These are phyloP conservation scores for Formica selysi DNA, from an alignment of 1,140 invertebrate genomes.

Conservation along the genomic window DNA sequence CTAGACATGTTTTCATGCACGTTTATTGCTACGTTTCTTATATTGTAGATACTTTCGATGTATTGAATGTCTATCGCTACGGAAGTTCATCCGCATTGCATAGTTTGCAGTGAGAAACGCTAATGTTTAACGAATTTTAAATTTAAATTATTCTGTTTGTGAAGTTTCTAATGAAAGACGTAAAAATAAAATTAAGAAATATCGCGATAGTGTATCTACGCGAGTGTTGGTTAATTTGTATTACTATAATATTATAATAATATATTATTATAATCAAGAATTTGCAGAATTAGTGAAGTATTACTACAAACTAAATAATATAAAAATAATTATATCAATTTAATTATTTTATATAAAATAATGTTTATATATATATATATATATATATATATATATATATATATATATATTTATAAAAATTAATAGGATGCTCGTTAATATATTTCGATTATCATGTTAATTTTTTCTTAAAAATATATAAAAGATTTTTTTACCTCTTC, in stretches of 20 bases:
- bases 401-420: too few species aligned
- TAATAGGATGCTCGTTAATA: too few species aligned
- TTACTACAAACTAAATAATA: too few species aligned
- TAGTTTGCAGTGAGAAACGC: background rate
- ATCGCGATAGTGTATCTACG: too few species aligned
- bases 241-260: background rate
- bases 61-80: background rate
- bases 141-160: constrained; percentile 18
- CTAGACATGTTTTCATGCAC: constrained; percentile 2
- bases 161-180: background rate
- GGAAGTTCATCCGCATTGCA: background rate
- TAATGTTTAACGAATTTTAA: constrained; percentile 19
- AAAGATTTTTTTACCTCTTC: background rate
- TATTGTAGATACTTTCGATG: background rate
- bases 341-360: background rate
- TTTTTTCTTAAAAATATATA: background rate
- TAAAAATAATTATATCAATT: too few species aligned
- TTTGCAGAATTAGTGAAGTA: background rate
- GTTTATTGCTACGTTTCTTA: constrained; percentile 1
- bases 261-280: background rate
- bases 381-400: background rate
- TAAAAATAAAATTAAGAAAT: background rate
- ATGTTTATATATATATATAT: too few species aligned
- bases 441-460: background rate
- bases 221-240: background rate